Percentiles rank a stretch among this genome's conserved stretches.
These are phyloP conservation scores for Vespertilio murinus DNA, from an alignment of 2,797 vertebrate species.

Conservation along the genomic window DNA sequence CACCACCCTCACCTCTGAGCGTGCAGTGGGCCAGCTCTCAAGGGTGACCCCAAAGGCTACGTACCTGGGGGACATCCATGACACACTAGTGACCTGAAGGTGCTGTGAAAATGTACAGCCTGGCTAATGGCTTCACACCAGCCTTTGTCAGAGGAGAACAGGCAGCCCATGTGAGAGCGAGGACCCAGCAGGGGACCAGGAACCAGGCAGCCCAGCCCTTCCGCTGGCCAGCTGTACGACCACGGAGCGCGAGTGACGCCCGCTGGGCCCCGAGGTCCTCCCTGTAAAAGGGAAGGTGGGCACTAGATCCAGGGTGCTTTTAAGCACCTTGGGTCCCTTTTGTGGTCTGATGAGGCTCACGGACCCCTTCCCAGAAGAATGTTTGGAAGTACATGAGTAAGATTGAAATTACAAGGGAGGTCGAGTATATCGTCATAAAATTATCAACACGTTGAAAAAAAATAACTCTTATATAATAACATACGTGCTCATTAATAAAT, in stretches of 20 bases:
- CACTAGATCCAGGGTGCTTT: not conserved
- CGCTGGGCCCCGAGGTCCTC: not conserved
- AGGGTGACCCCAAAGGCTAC: not conserved
- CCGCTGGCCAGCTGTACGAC: not conserved
- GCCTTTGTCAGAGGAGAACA: not conserved
- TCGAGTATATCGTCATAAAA: not conserved
- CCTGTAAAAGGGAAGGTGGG: not conserved
- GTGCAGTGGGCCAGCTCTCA: not conserved
- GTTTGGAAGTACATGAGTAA: not conserved
- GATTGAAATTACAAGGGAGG: not conserved
- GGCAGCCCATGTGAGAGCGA: not conserved
- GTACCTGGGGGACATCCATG: not conserved
- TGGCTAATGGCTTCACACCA: not conserved
- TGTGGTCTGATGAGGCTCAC: not conserved
- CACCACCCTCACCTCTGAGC: too few species aligned
- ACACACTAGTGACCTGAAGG: not conserved
- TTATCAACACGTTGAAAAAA: conserved; percentile 1
- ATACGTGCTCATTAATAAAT: not conserved
- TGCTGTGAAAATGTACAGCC: not conserved
- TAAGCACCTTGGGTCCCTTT: not conserved
- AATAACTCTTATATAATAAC: not conserved
- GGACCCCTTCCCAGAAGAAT: not conserved
- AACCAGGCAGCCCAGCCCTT: not conserved
- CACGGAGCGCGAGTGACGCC: not conserved
- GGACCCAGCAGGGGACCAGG: not conserved